These are phyloP conservation scores for Arion vulgaris DNA, from an alignment of 1,140 invertebrate species.

Conservation along the genomic window DNA sequence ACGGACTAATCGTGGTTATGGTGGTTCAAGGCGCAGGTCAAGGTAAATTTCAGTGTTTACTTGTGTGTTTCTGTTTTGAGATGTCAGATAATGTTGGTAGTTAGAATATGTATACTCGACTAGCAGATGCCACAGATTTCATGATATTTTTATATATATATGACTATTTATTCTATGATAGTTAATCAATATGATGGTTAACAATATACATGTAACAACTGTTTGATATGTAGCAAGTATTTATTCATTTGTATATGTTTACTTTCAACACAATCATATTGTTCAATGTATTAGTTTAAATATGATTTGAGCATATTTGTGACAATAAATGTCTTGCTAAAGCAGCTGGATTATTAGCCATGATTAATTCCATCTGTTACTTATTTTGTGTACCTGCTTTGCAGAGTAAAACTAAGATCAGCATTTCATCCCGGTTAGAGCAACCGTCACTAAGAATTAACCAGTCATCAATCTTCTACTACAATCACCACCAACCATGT, in stretches of 20 bases:
- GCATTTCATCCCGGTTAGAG: constrained; percentile 36
- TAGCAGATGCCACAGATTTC: neutral
- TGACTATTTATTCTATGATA: neutral
- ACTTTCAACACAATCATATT: neutral
- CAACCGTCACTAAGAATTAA: constrained; percentile 37
- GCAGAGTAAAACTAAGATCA: constrained; percentile 42
- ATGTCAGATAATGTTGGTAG: neutral
- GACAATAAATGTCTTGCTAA: constrained; percentile 6
- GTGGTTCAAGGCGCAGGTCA: constrained; percentile 25
- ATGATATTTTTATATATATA: neutral
- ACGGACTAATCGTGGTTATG: constrained; percentile 42
- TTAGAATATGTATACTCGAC: neutral
- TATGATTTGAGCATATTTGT: neutral
- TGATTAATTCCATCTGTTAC: constrained; percentile 7
- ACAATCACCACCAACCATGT: constrained; percentile 32
- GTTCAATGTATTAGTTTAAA: neutral
- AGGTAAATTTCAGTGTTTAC: too few relatives aligned
- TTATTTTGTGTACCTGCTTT: constrained; percentile 42
- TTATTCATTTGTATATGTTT: neutral
- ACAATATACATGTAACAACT: neutral
- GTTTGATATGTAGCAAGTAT: neutral
- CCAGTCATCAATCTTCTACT: constrained; percentile 33
- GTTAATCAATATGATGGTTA: too few relatives aligned
- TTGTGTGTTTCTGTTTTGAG: too few relatives aligned
- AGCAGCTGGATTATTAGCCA: constrained; percentile 1